These are phyloP conservation scores for Spodoptera litura DNA, from an alignment of 1,140 invertebrate species.

Conservation along the genomic window DNA sequence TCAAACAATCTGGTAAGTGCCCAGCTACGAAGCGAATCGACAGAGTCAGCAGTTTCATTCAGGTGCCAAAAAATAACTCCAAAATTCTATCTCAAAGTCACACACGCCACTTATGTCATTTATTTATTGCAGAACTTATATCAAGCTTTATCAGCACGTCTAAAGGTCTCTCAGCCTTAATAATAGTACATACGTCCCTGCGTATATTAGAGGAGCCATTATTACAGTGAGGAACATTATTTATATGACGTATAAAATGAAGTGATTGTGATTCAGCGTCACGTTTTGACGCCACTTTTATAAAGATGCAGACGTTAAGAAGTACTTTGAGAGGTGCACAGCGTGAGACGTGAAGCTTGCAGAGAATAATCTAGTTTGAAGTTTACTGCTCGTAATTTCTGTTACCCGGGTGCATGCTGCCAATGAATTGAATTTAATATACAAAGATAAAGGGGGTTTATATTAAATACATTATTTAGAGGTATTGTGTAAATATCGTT, in stretches of 20 bases:
- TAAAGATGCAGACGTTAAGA: constrained; percentile 36
- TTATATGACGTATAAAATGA: constrained; percentile 49
- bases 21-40: neutral
- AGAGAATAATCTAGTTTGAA: constrained; percentile 36
- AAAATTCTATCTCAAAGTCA: neutral
- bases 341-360: constrained; percentile 30
- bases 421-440: constrained; percentile 6
- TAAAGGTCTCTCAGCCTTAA: constrained; percentile 12
- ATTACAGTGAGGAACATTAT: constrained; percentile 33
- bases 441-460: no score
- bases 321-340: constrained; percentile 37
- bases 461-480: no score
- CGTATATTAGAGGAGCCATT: constrained; percentile 7
- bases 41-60: neutral
- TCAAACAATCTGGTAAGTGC: neutral
- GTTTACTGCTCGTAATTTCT: constrained; percentile 29
- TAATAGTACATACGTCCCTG: constrained; percentile 24
- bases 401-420: neutral
- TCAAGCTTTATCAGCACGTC: constrained; percentile 9
- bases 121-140: constrained; percentile 26
- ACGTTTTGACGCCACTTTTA: constrained; percentile 49
- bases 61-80: neutral
- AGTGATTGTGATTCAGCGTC: constrained; percentile 51
- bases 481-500: no score
- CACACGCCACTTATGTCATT: neutral